Conservation (phyloP, 2,888 invertebrate genomes). For the Heliconius charithonia region DNA sequence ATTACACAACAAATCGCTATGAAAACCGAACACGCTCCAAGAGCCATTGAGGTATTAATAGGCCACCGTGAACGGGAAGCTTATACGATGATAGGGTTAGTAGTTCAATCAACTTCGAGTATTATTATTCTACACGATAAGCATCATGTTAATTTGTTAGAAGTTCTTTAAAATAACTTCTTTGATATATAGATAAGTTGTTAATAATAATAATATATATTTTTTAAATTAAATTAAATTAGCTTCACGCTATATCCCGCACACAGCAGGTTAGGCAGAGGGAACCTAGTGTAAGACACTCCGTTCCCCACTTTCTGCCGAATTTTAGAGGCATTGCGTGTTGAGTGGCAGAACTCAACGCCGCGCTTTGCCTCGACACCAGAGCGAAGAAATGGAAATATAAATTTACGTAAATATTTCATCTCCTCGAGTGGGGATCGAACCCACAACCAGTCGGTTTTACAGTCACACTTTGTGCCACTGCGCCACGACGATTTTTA, state of each 20-base stretch:
- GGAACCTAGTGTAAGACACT: too few species aligned
- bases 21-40: conserved; percentile 57
- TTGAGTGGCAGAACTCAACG: too few species aligned
- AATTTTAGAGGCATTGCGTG: too few species aligned
- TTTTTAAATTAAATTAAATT: neutral
- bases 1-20: conserved; percentile 65
- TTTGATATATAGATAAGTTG: neutral
- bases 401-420: too few species aligned
- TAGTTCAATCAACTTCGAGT: conserved; percentile 31
- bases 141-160: conserved; percentile 11
- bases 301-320: too few species aligned
- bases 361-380: too few species aligned
- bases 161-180: neutral
- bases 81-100: conserved; percentile 50
- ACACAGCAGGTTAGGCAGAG: too few species aligned
- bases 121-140: conserved; percentile 24
- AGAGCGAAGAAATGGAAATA: too few species aligned
- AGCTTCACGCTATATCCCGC: too few species aligned
- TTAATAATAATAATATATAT: neutral
- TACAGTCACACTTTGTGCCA: too few species aligned
- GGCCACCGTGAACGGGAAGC: conserved; percentile 54
- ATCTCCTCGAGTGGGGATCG: too few species aligned
- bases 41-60: conserved; percentile 63
- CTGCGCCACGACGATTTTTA: neutral
- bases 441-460: too few species aligned